These are phyloP conservation scores for Fulmarus glacialis DNA, from an alignment of 2,113 vertebrate species.

Conservation along the genomic window DNA sequence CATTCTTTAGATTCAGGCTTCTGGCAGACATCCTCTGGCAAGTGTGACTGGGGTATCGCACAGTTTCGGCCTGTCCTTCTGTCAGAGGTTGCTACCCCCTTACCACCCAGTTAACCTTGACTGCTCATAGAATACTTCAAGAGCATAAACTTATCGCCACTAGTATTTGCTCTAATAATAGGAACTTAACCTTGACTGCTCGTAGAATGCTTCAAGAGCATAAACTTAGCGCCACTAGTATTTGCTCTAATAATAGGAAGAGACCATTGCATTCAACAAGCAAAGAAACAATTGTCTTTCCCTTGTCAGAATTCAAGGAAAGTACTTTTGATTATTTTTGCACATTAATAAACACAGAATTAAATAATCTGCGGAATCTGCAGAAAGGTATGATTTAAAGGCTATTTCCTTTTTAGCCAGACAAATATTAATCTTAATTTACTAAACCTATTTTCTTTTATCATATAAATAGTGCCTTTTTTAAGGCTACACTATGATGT, in stretches of 20 bases:
- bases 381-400: not conserved
- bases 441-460: not conserved
- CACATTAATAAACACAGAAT: not conserved
- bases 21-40: not conserved
- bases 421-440: not conserved
- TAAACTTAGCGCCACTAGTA: not conserved
- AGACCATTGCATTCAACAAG: not conserved
- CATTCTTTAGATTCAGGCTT: not conserved
- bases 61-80: not conserved
- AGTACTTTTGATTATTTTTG: not conserved
- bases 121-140: not conserved
- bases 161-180: too few species aligned
- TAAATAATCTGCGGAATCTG: not conserved
- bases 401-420: not conserved
- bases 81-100: not conserved
- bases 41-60: fast-evolving
- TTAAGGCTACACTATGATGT: not conserved
- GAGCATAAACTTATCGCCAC: not conserved
- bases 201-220: not conserved
- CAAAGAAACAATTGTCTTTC: not conserved
- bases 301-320: not conserved
- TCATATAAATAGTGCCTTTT: not conserved
- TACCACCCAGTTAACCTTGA: not conserved
- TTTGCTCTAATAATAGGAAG: not conserved
- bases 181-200: too few species aligned